These are phyloP conservation scores for Gorsachius goisagi DNA, from an alignment of 2,113 vertebrate species.

Conservation along the genomic window DNA sequence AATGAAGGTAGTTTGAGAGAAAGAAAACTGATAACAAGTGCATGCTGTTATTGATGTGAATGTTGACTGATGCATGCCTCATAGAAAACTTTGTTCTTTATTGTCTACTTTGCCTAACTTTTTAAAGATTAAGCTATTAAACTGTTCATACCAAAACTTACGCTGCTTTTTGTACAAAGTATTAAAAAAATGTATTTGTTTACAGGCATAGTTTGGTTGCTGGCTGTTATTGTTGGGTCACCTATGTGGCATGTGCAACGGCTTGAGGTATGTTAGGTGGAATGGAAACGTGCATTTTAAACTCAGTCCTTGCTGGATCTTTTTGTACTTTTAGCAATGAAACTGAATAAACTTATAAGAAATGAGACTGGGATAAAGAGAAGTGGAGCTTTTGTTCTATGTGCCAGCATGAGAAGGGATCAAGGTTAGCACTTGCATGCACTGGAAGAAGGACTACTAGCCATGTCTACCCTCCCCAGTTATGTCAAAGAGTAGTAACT, in stretches of 20 bases:
- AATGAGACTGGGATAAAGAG: neutral
- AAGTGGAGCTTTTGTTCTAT: neutral
- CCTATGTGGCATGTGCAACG: conserved; percentile 77
- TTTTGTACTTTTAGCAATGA: neutral
- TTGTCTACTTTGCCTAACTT: neutral
- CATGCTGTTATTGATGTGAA: neutral
- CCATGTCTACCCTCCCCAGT: neutral
- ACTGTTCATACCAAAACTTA: neutral
- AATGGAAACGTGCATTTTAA: neutral
- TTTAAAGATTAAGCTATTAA: neutral
- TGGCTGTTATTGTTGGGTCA: conserved; percentile 71
- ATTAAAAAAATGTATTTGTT: neutral
- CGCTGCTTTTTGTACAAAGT: neutral
- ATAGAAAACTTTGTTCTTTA: neutral
- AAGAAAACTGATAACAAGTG: neutral
- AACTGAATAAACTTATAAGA: neutral
- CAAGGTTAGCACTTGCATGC: neutral
- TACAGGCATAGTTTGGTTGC: conserved; percentile 76
- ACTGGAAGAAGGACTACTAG: neutral
- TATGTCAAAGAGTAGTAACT: neutral
- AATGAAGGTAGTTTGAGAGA: neutral
- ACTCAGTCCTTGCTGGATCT: neutral
- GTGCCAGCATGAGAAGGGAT: neutral
- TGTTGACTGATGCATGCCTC: neutral
- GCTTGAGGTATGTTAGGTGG: conserved; percentile 70